Evolutionary conservation across 2,888 invertebrate genomes (phyloP), one percentile per base, ranked within the genome.

Genomic region (Heliconius sara): DNA sequence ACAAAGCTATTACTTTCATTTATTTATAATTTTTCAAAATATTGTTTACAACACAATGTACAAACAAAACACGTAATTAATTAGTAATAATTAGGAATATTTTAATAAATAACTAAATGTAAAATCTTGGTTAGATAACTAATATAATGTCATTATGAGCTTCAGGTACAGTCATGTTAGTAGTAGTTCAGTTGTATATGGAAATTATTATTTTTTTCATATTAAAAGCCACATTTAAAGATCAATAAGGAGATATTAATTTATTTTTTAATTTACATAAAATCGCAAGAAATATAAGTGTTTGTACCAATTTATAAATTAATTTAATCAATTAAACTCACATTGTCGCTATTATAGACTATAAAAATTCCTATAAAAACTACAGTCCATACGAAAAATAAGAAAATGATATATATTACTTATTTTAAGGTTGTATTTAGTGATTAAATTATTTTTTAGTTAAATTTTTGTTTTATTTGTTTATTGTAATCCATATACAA

Each of bases 111-210:
- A 73, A 34, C 52, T 72, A 73, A 43, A 63, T 60, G 65, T 65
- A 60, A 39, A 39, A 30, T 71, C 71, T 63, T 22, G 71, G 63
- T 63, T 72, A 65, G 77, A 30, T 77, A 71, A 72, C 77, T 70
- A 43, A 65, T 22, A 76, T 65, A 70, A 72, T 78, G 72, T 74
- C 73, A 78, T 78, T 74, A 52, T 39, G 39, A 52, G 73, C 67
- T 57, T 78, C 78, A 78, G 78, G 73, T 78, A 78, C 78, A 65
- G 73, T 73, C 19, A 47, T 52, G 66, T 66, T 65, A 77, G 2
- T 39, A 67, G 72, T 63, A 19, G 63, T 43, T 27, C n/a, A 65
- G 22, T 65, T 27, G 19, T 65, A 43, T 74, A 75, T 75, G 39
- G 63, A 63, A 63, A 19, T 30, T 10, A 22, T 10, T n/a, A 12